Evolutionary conservation across 2,888 invertebrate species (phyloP).

Genomic region (Uropetala carovei): DNA sequence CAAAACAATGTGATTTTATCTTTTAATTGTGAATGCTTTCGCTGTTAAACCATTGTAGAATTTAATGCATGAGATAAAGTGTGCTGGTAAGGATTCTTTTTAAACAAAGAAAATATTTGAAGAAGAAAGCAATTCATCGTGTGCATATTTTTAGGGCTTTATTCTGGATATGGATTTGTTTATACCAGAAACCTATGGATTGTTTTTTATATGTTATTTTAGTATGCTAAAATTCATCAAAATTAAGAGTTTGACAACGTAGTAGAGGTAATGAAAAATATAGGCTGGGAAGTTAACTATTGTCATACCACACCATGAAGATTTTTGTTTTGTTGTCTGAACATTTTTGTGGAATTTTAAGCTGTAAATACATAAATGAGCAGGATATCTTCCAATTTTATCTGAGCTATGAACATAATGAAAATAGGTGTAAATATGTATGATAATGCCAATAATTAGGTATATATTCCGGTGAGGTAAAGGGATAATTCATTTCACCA

Average conservation of each 20-base stretch:
- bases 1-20: neutral
- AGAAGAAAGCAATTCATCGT: neutral
- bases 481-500: slow-evolving; percentile 58
- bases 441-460: slow-evolving; percentile 40
- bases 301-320: slow-evolving; percentile 15
- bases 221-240: neutral
- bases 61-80: neutral
- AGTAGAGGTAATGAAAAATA: no score
- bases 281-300: neutral
- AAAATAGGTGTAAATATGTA: slow-evolving; percentile 54
- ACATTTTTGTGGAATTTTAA: slow-evolving; percentile 47
- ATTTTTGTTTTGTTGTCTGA: slow-evolving; percentile 34
- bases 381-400: slow-evolving; percentile 23
- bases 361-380: slow-evolving; percentile 17
- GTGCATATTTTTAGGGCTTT: neutral
- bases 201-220: no score
- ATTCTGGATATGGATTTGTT: neutral
- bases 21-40: neutral
- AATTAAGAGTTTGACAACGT: neutral
- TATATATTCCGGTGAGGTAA: slow-evolving; percentile 47
- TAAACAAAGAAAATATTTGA: neutral
- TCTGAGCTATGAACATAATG: slow-evolving; percentile 34
- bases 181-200: slow-evolving; percentile 6
- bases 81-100: neutral
- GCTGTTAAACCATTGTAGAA: neutral